Conservation (phyloP, 2,888 invertebrate genomes). For the Punctoribates punctum region DNA sequence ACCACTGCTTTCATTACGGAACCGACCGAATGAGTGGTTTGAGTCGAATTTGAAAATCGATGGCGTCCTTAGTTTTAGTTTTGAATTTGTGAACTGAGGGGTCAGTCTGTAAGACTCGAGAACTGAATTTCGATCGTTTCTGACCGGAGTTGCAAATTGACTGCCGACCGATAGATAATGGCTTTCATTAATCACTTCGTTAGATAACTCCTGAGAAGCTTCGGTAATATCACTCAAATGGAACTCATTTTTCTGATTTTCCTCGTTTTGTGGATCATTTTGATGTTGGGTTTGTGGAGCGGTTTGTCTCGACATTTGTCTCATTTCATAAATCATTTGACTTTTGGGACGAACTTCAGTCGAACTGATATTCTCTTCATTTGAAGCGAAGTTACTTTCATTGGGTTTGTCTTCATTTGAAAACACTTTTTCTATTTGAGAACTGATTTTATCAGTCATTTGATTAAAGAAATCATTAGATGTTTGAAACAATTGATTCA, state of each 20-base stretch:
- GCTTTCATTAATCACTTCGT: no score
- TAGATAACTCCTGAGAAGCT: no score
- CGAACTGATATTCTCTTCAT: neutral
- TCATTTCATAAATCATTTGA: neutral
- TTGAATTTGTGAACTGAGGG: neutral
- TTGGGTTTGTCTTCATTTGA: neutral
- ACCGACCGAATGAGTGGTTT: neutral
- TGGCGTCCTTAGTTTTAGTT: neutral
- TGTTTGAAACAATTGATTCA: neutral
- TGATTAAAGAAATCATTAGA: neutral
- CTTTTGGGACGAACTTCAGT: neutral
- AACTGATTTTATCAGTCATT: neutral
- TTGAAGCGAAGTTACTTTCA: no score
- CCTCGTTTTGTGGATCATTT: no score
- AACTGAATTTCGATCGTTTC: neutral
- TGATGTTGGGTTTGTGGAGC: neutral
- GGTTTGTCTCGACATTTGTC: no score
- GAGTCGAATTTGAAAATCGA: neutral
- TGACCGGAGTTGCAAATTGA: no score
- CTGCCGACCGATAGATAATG: no score
- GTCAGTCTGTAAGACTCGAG: neutral
- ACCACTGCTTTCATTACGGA: neutral
- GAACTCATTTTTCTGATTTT: no score
- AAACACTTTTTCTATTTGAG: neutral
- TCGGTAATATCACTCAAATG: no score